phyloP scores from a whole-genome alignment of 2,888 invertebrate species.

The Choristoneura rosaceana region DNA sequence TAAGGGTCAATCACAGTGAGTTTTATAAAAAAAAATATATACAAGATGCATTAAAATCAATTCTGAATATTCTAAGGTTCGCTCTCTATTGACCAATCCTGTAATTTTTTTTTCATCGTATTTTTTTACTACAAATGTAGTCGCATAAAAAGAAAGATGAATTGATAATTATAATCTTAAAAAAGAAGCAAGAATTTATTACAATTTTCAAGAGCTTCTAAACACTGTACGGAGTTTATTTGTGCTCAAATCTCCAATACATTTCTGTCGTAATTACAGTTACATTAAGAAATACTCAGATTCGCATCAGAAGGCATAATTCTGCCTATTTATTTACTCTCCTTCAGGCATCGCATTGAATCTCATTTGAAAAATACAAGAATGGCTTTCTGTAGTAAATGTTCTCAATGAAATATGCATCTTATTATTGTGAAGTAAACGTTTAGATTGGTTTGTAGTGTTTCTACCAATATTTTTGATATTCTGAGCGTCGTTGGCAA shows the following conservation, averaged over 20 bases:
- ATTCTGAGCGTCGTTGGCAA: slow-evolving; percentile 28
- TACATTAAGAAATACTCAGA: slow-evolving; percentile 1
- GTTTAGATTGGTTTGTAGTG: background rate
- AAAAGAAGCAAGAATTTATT: no score
- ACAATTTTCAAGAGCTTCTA: background rate
- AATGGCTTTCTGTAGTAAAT: slow-evolving; percentile 16
- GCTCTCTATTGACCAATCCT: no score
- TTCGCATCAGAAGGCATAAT: slow-evolving; percentile 3
- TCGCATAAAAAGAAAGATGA: no score
- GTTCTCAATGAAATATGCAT: background rate
- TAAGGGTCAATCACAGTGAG: no score
- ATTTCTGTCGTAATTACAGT: background rate
- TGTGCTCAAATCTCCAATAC: no score
- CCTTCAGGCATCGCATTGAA: slow-evolving; percentile 21
- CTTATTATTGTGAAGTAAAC: background rate
- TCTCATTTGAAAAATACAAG: slow-evolving; percentile 35
- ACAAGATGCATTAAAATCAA: no score
- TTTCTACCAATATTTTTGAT: slow-evolving; percentile 30
- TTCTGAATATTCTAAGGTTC: no score
- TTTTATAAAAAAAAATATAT: no score
- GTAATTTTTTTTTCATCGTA: no score
- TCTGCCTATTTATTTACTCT: slow-evolving; percentile 27
- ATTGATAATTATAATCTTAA: no score
- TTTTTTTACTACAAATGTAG: no score
- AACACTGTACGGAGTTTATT: background rate